These are phyloP conservation scores for Florisuga fusca DNA, from an alignment of 2,797 vertebrate species.

Conservation along the genomic window DNA sequence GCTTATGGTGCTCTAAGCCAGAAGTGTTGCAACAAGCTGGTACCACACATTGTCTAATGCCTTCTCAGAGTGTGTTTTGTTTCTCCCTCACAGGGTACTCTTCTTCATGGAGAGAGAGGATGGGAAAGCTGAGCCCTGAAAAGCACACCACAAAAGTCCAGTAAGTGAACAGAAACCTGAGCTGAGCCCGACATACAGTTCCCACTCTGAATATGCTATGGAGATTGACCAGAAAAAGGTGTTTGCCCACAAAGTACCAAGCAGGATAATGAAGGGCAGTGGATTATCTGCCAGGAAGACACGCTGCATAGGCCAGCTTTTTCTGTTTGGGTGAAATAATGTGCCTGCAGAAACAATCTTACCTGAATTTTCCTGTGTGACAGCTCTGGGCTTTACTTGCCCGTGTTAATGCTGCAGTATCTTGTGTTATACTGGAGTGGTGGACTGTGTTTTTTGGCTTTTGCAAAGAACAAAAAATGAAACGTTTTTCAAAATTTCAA, in stretches of 20 bases:
- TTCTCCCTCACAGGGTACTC: background rate
- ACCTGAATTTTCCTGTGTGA: background rate
- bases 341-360: background rate
- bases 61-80: background rate
- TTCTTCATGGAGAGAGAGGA: background rate
- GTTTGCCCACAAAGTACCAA: background rate
- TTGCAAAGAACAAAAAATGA: background rate
- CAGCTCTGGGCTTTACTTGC: background rate
- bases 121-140: slow-evolving; percentile 46
- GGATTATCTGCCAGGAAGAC: background rate
- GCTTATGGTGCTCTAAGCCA: background rate
- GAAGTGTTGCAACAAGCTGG: background rate
- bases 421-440: background rate
- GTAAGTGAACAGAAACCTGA: background rate
- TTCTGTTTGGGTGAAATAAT: background rate
- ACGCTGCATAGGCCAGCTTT: background rate
- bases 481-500: background rate
- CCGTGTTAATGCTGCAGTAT: background rate
- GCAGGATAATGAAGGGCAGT: background rate
- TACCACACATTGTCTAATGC: background rate
- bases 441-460: background rate
- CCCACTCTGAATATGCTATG: background rate
- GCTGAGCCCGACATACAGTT: background rate
- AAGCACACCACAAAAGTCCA: background rate
- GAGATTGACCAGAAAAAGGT: background rate